phyloP scores from a whole-genome alignment of 2,888 invertebrate genomes.

The Pheosia gnoma region DNA sequence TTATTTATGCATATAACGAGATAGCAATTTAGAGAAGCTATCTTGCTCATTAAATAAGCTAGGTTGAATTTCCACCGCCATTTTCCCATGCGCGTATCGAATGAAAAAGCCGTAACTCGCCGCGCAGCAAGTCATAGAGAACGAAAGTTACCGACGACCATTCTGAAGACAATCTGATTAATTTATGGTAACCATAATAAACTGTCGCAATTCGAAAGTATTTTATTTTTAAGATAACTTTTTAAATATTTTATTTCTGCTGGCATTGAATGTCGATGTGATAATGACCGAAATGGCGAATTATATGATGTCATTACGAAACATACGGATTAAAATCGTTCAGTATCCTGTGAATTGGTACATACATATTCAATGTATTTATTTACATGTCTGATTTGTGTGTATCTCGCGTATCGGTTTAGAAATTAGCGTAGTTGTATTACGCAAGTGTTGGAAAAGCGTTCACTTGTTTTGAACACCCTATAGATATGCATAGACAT shows the following conservation, averaged over 20 bases:
- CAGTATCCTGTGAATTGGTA: slow-evolving; percentile 11
- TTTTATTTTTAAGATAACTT: slow-evolving; percentile 15
- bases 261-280: slow-evolving; percentile 40
- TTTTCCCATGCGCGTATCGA: slow-evolving; percentile 52
- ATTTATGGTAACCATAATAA: slow-evolving; percentile 11
- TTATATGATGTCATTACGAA: slow-evolving; percentile 27
- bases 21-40: no score
- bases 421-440: slow-evolving; percentile 17
- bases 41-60: slow-evolving; percentile 39
- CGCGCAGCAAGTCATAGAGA: slow-evolving; percentile 39
- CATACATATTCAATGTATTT: slow-evolving; percentile 26
- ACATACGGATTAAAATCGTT: slow-evolving; percentile 13
- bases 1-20: slow-evolving; percentile 37
- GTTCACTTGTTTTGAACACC: slow-evolving; percentile 12
- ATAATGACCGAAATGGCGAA: slow-evolving; percentile 32
- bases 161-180: no score
- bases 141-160: slow-evolving; percentile 53
- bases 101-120: slow-evolving; percentile 25
- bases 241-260: slow-evolving; percentile 28
- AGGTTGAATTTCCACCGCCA: slow-evolving; percentile 37
- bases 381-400: slow-evolving; percentile 10
- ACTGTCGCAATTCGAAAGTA: slow-evolving; percentile 25
- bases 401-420: slow-evolving; percentile 7
- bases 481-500: slow-evolving; percentile 5
- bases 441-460: slow-evolving; percentile 25